A percentile compares a stretch with the other conserved stretches of the same genome.
Evolutionary conservation across 2,113 vertebrate genomes (phyloP).

Genomic region (Motacilla tschutschensis): DNA sequence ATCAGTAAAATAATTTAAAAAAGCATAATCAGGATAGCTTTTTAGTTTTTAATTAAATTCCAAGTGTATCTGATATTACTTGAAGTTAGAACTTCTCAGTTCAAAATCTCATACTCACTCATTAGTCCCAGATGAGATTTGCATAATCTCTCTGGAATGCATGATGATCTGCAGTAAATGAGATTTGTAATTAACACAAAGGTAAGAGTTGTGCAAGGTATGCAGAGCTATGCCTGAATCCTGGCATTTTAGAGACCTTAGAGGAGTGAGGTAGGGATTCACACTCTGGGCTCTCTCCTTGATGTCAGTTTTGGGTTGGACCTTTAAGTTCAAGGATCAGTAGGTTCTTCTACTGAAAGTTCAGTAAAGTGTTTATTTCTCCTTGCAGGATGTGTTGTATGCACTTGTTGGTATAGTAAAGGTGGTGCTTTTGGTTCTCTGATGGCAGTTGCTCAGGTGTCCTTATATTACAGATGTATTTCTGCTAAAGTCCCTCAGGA

Average conservation of each 20-base stretch:
- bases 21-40: not conserved
- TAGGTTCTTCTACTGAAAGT: not conserved
- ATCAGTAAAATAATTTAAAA: not conserved
- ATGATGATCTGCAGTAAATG: not conserved
- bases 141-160: not conserved
- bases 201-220: not conserved
- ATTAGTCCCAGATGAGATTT: not conserved
- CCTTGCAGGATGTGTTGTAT: not conserved
- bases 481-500: rapidly evolving
- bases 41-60: not conserved
- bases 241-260: not conserved
- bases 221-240: not conserved
- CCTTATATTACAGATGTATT: not conserved
- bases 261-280: not conserved
- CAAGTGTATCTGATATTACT: not conserved
- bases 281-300: not conserved
- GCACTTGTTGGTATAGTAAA: not conserved
- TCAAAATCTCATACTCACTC: not conserved
- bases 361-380: not conserved
- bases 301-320: not conserved
- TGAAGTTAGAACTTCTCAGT: not conserved
- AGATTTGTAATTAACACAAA: not conserved
- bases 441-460: not conserved
- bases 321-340: not conserved
- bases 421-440: not conserved